These are phyloP conservation scores for Cerceris ruficornis DNA, from an alignment of 2,888 invertebrate genomes.

Conservation along the genomic window DNA sequence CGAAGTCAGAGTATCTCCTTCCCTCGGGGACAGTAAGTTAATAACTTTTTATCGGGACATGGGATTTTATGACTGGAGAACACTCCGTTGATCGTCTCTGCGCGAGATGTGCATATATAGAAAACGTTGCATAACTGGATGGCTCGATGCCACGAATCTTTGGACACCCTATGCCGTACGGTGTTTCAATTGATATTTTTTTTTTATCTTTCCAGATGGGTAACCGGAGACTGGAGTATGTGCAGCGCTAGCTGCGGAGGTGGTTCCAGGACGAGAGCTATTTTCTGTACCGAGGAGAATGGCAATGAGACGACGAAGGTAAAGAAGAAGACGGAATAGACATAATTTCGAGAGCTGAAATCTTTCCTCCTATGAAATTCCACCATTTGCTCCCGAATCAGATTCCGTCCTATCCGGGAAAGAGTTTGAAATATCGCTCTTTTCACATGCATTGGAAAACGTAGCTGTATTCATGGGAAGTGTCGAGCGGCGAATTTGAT, in stretches of 20 bases:
- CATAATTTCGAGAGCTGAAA: conserved; percentile 45
- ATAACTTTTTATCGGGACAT: conserved; percentile 27
- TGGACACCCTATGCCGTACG: conserved; percentile 11
- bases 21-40: conserved; percentile 24
- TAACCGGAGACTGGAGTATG: conserved; percentile 93
- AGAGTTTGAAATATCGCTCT: background rate
- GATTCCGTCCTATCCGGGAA: background rate
- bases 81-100: background rate
- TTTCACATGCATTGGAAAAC: no score
- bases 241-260: conserved; percentile 95
- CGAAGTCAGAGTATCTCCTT: background rate
- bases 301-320: conserved; percentile 91
- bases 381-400: background rate
- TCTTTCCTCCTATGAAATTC: conserved; percentile 49
- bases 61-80: conserved; percentile 7
- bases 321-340: conserved; percentile 71
- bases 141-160: conserved; percentile 29
- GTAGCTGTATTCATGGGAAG: background rate
- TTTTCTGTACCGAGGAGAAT: conserved; percentile 92
- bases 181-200: conserved; percentile 37
- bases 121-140: conserved; percentile 35
- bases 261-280: conserved; percentile 90
- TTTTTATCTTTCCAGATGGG: conserved; percentile 86
- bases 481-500: background rate
- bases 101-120: conserved; percentile 1